Conservation (phyloP, 2,113 vertebrate genomes). For the Syrrhaptes paradoxus region DNA sequence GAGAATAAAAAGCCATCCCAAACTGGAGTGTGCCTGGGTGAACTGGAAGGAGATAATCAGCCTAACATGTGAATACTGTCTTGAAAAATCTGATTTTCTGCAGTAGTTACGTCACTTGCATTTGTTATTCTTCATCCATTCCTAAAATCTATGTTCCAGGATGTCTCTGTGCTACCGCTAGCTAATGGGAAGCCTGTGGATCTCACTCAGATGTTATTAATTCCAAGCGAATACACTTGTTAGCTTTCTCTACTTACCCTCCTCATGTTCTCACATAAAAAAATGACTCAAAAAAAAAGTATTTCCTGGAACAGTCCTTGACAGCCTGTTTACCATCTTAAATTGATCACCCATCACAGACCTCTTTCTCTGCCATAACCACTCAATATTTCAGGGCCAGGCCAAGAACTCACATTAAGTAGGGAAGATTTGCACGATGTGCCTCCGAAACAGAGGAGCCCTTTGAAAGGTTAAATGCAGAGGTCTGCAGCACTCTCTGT, state of each 20-base stretch:
- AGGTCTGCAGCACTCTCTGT: neutral
- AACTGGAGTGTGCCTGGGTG: neutral
- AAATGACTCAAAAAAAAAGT: neutral
- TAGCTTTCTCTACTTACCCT: conserved; percentile 25
- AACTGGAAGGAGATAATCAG: neutral
- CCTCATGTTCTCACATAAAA: conserved; percentile 40
- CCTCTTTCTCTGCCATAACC: neutral
- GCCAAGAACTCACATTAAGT: neutral
- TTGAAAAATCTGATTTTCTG: neutral
- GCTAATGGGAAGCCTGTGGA: neutral
- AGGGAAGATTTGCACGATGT: neutral
- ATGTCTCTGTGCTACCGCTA: neutral
- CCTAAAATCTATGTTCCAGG: neutral
- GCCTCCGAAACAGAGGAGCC: neutral
- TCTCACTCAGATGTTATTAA: conserved; percentile 30
- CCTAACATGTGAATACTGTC: neutral
- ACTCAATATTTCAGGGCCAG: neutral
- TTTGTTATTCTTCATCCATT: neutral
- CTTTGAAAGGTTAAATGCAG: conserved; percentile 3
- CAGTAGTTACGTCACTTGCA: neutral
- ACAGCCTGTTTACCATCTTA: conserved; percentile 44
- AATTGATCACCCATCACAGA: conserved; percentile 43
- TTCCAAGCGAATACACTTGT: conserved; percentile 8
- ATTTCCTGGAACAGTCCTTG: conserved; percentile 58
- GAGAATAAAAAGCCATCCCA: neutral